Base-by-base conservation (phyloP, 2,888 invertebrate species). In the Bellardia bayeri region DNA sequence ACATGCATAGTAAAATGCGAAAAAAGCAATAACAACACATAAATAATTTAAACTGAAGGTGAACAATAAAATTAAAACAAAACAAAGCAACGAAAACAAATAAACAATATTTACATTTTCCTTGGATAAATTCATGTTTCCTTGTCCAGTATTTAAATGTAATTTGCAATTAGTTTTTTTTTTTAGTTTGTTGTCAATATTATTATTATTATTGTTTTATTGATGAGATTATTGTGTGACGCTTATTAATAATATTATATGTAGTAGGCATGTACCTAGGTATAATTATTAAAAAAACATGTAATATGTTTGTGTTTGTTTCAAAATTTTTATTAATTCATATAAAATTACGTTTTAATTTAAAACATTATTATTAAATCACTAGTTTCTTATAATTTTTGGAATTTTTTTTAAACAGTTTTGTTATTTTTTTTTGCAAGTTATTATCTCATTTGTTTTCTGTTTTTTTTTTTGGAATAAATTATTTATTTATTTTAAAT, bases 41-140 rank as follows among this genome's bases (percentile, higher is more conserved):
- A 84, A 42, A 68, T 81, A 78, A 84, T 80, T 75, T 78, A 54
- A 68, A 82, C 40, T 79, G 85, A 87, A 87, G 80, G 87, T 85
- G 80, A 85, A 82, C 80, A 82, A 75, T 61, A 71, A 76, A 68
- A 71, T 71, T 16, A 58, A 61, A 78, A 78, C 54, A 56, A 64
- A 71, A 83, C 3, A 3, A 68, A 64, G 74, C 42, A 69, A 56
- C 11, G 40, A 54, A 11, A 82, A 54, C 40, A 74, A 75, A 86
- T 68, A 87, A 88, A 87, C 61, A 63, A 78, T 87, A 88, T 82
- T 88, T 89, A 89, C 89, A 80, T 89, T 89, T 86, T 89, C 88
- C 88, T 89, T 89, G 78, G 88, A 88, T 82, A 88, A 87, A 89
- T 89, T 88, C 89, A 89, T 89, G 76, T 79, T 87, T 87, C 85